Evolutionary conservation across 2,888 invertebrate species (phyloP).

Genomic region (Anticlea derivata): DNA sequence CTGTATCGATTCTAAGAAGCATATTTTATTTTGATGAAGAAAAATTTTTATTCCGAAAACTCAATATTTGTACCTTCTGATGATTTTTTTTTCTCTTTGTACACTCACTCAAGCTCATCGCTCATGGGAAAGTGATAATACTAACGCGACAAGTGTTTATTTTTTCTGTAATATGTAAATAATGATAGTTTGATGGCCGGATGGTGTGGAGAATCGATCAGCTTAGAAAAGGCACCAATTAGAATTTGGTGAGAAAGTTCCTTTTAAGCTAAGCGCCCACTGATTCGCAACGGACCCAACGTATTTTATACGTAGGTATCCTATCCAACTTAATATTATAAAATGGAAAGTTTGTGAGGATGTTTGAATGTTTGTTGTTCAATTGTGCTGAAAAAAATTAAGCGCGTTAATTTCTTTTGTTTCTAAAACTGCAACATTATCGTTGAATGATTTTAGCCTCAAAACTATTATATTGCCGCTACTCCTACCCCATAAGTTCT

Average conservation of each 20-base stretch:
- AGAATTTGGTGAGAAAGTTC: conserved; percentile 5
- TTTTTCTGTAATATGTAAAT: conserved; percentile 55
- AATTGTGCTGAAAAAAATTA: not conserved
- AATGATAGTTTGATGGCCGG: conserved; percentile 68
- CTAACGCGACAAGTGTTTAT: conserved; percentile 28
- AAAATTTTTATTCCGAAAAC: too few relatives aligned
- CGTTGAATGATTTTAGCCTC: too few relatives aligned
- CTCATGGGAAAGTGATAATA: conserved; percentile 25
- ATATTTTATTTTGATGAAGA: too few relatives aligned
- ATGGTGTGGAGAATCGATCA: conserved; percentile 45
- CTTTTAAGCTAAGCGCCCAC: not conserved
- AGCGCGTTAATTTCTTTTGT: not conserved
- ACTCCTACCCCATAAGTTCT: too few relatives aligned
- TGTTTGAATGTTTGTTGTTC: too few relatives aligned
- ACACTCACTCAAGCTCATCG: conserved; percentile 17
- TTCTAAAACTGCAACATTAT: not conserved
- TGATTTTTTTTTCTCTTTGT: not conserved
- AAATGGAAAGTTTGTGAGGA: too few relatives aligned
- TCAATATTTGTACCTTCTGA: too few relatives aligned
- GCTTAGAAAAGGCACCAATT: conserved; percentile 1
- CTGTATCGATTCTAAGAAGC: too few relatives aligned
- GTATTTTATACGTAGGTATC: not conserved
- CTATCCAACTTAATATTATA: too few relatives aligned
- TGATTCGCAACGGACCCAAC: not conserved
- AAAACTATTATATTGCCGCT: too few relatives aligned